Evolutionary conservation across 1,140 invertebrate species (phyloP).

Genomic region (Drosophila arizonae): DNA sequence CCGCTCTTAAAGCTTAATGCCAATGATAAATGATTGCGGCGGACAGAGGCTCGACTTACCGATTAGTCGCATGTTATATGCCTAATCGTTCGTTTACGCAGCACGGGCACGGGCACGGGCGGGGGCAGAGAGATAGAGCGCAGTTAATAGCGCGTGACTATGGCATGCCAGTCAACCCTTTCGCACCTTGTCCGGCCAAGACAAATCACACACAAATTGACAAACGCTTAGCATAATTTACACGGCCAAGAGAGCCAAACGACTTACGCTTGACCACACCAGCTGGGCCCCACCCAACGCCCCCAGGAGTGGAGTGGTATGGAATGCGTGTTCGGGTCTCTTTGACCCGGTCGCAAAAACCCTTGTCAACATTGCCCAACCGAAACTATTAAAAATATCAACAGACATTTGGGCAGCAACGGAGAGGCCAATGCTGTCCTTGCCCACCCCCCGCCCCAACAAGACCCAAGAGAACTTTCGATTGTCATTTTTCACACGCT

Average conservation of each 20-base stretch:
- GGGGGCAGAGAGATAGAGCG: background rate
- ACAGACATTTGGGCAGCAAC: constrained; percentile 47
- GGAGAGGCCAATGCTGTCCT: too few relatives aligned
- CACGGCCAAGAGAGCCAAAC: constrained; percentile 60
- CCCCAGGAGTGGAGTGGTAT: background rate
- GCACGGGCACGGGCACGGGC: too few relatives aligned
- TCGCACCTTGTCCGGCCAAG: constrained; percentile 64
- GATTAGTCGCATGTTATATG: constrained; percentile 3
- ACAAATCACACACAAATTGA: constrained; percentile 79
- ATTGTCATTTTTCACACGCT: constrained; percentile 75
- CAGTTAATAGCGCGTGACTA: constrained; percentile 66
- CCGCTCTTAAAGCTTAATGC: background rate
- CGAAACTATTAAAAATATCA: constrained; percentile 81
- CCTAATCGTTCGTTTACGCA: background rate
- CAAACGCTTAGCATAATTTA: constrained; percentile 81
- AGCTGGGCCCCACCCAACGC: too few relatives aligned
- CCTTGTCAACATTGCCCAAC: constrained; percentile 78
- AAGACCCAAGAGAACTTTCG: constrained; percentile 34
- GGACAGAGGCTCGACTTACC: background rate
- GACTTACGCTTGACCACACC: constrained; percentile 71
- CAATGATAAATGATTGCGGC: background rate
- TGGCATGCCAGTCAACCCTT: constrained; percentile 53
- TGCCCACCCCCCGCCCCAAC: background rate
- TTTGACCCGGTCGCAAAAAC: constrained; percentile 64
- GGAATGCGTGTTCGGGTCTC: constrained; percentile 3